A percentile compares a stretch with the other conserved stretches of the same genome.
Conservation (phyloP, 2,113 vertebrate genomes). For the Myrmecobius fasciatus region DNA sequence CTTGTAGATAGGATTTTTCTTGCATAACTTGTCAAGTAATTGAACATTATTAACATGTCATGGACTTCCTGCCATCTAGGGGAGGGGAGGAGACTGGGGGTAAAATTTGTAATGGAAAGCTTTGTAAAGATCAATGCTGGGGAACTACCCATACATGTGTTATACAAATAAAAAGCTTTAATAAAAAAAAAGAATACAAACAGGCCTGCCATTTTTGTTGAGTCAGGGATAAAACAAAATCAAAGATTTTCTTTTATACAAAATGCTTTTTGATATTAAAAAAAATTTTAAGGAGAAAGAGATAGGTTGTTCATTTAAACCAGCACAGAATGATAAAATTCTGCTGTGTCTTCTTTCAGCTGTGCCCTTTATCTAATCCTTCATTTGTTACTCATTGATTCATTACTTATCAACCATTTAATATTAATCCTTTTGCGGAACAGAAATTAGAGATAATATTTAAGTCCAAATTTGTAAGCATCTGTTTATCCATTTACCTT, state of each 20-base stretch:
- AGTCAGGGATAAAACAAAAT: background rate
- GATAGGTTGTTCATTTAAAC: background rate
- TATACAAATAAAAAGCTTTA: too few species aligned
- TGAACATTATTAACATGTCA: too few species aligned
- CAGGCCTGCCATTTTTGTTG: background rate
- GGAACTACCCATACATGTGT: too few species aligned
- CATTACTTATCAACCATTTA: background rate
- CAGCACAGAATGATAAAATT: background rate
- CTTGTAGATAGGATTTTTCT: too few species aligned
- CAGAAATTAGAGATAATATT: background rate
- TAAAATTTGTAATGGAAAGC: too few species aligned
- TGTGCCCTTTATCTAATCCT: background rate
- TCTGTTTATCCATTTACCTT: background rate
- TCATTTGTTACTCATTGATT: background rate
- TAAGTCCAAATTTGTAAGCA: background rate
- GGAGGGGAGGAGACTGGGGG: too few species aligned
- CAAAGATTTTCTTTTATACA: background rate
- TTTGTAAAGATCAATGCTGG: too few species aligned
- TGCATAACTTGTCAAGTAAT: too few species aligned
- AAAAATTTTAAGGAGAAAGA: background rate
- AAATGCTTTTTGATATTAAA: background rate
- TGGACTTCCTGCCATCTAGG: too few species aligned
- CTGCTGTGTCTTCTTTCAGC: background rate
- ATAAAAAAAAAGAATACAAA: background rate
- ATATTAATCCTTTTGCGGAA: background rate